A percentile compares a stretch with the other conserved stretches of the same genome.
Conservation (phyloP, 2,888 invertebrate species). For the Drosophila gaucha region DNA sequence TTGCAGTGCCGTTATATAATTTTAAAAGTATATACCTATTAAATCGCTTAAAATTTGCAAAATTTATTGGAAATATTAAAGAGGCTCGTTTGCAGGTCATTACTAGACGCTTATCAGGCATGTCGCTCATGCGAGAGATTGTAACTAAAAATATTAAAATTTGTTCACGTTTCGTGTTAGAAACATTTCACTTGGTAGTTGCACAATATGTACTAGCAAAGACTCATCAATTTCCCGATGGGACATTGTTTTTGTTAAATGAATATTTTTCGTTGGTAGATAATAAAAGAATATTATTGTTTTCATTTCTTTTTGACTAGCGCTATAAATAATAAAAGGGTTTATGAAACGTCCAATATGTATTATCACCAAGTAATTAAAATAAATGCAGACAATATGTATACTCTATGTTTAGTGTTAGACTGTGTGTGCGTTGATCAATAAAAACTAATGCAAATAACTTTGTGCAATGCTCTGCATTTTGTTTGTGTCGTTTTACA, state of each 20-base stretch:
- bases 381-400: conserved; percentile 49
- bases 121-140: neutral
- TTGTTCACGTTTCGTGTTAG: conserved; percentile 26
- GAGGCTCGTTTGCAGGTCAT: conserved; percentile 27
- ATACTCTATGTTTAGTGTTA: conserved; percentile 69
- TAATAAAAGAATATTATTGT: conserved; percentile 2
- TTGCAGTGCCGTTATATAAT: too few relatives aligned
- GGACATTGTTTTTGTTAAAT: conserved; percentile 39
- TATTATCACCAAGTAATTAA: conserved; percentile 43
- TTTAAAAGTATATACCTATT: too few relatives aligned
- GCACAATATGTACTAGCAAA: conserved; percentile 42
- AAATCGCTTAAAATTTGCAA: too few relatives aligned
- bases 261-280: conserved; percentile 30
- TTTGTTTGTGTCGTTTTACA: conserved; percentile 83
- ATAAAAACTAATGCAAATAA: conserved; percentile 37
- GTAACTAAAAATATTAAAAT: conserved; percentile 20
- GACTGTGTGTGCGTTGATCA: neutral
- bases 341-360: conserved; percentile 40
- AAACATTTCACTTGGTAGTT: conserved; percentile 34
- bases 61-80: neutral
- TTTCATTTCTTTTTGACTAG: conserved; percentile 48
- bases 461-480: conserved; percentile 36
- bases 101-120: neutral
- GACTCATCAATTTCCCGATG: conserved; percentile 33
- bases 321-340: conserved; percentile 17